Conservation (phyloP, 2,113 vertebrate genomes). For the Xiphophorus hellerii region DNA sequence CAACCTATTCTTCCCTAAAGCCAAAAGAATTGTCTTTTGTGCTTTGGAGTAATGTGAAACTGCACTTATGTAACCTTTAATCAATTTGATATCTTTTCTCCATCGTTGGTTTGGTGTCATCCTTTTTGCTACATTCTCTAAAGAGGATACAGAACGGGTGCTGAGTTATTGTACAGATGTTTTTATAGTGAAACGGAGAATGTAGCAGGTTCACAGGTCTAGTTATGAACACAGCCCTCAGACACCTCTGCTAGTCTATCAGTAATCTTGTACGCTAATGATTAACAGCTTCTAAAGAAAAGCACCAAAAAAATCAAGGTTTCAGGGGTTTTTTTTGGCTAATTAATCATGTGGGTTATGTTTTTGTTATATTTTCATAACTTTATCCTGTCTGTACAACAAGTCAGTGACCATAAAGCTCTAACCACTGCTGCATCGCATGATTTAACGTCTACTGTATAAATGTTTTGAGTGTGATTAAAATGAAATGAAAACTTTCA, state of each 20-base stretch:
- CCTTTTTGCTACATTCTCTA: not conserved
- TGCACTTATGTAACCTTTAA: not conserved
- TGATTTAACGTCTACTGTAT: too few relatives aligned
- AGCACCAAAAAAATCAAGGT: not conserved
- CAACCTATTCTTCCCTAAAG: not conserved
- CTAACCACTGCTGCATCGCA: not conserved
- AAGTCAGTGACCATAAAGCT: not conserved
- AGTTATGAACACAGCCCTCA: too few relatives aligned
- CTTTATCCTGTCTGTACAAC: not conserved
- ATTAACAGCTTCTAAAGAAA: not conserved
- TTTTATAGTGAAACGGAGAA: not conserved
- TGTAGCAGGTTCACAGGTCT: not conserved
- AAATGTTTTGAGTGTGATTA: too few relatives aligned
- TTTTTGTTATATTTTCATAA: not conserved
- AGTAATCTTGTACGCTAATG: not conserved
- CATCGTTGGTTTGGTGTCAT: not conserved
- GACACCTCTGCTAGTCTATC: not conserved
- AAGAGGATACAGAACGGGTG: not conserved
- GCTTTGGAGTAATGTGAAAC: rapidly evolving
- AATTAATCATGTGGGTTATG: not conserved
- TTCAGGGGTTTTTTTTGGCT: not conserved
- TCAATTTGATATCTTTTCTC: too few relatives aligned
- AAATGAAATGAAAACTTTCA: too few relatives aligned
- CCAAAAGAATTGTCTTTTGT: not conserved
- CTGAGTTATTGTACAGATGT: not conserved